Evolutionary conservation across 2,888 invertebrate species (phyloP).

Genomic region (Torymus texanus): DNA sequence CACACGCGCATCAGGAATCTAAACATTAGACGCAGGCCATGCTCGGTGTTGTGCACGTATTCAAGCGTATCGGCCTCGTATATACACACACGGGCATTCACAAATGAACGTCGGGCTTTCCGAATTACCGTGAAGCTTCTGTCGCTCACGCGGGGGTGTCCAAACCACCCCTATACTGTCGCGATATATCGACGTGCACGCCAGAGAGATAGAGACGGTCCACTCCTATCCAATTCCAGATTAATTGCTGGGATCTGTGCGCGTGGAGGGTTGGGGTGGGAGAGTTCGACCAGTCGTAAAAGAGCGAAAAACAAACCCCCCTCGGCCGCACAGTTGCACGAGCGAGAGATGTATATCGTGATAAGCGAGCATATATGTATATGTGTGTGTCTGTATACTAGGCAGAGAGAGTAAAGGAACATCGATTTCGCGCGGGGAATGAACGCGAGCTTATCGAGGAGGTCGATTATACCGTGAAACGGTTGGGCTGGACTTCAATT

Average conservation of each 20-base stretch:
- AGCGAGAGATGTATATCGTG: conserved; percentile 23
- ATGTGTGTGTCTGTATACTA: neutral
- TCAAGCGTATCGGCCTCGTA: too few species aligned
- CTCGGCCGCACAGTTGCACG: neutral
- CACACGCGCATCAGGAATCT: too few species aligned
- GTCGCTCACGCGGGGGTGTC: conserved; percentile 7
- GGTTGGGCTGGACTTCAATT: conserved; percentile 42
- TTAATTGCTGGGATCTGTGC: conserved; percentile 67
- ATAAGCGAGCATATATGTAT: neutral
- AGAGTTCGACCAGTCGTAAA: conserved; percentile 37
- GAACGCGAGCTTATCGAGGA: conserved; percentile 29
- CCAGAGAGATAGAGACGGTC: neutral
- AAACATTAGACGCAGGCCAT: too few species aligned
- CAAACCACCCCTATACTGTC: conserved; percentile 27
- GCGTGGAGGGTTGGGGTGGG: conserved; percentile 8
- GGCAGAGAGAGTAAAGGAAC: neutral
- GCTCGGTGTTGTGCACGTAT: too few species aligned
- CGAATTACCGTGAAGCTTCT: conserved; percentile 47
- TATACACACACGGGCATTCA: neutral
- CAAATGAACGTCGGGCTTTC: conserved; percentile 29
- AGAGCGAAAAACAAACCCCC: conserved; percentile 44
- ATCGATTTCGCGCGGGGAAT: conserved; percentile 18
- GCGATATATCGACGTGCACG: neutral
- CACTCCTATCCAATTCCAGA: conserved; percentile 68
- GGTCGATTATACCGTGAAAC: conserved; percentile 51